phyloP scores from a whole-genome alignment of 2,888 invertebrate genomes.

The Cerceris rybyensis region DNA sequence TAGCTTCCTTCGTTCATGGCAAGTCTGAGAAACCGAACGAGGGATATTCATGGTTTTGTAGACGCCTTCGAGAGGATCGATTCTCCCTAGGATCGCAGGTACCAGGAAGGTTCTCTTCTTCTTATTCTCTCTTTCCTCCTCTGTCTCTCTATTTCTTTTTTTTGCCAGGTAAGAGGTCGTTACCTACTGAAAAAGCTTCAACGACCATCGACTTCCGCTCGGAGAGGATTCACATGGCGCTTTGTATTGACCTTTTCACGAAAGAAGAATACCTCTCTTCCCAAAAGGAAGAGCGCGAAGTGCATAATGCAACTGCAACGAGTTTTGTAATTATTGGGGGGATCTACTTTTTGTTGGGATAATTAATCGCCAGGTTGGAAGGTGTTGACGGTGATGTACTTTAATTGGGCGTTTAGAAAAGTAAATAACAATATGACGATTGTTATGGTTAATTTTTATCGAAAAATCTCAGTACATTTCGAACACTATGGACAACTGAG shows the following conservation, averaged over 20 bases:
- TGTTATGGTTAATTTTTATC: too few relatives aligned
- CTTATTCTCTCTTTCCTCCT: too few relatives aligned
- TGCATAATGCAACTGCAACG: not conserved
- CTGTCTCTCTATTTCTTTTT: too few relatives aligned
- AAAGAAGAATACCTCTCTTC: slow-evolving; percentile 20
- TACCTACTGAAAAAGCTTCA: slow-evolving; percentile 47
- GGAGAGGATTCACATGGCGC: slow-evolving; percentile 42
- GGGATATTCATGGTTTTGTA: not conserved
- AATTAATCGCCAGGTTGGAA: too few relatives aligned
- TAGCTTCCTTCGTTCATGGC: not conserved
- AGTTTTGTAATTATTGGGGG: too few relatives aligned
- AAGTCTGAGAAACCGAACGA: slow-evolving; percentile 15
- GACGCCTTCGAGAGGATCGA: slow-evolving; percentile 20
- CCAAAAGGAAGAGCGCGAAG: not conserved
- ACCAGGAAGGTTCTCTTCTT: slow-evolving; percentile 38
- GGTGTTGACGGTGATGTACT: too few relatives aligned
- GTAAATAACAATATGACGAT: too few relatives aligned
- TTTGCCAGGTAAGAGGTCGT: slow-evolving; percentile 46
- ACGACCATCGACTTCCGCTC: slow-evolving; percentile 58
- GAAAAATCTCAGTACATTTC: too few relatives aligned
- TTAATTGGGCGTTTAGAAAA: too few relatives aligned
- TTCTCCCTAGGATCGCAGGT: slow-evolving; percentile 27
- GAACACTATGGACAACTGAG: too few relatives aligned
- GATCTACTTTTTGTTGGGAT: too few relatives aligned
- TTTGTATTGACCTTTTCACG: slow-evolving; percentile 48